Evolutionary conservation across 2,888 invertebrate species (phyloP), one percentile per base, ranked within the genome.

Genomic region (Steinernema hermaphroditum): DNA sequence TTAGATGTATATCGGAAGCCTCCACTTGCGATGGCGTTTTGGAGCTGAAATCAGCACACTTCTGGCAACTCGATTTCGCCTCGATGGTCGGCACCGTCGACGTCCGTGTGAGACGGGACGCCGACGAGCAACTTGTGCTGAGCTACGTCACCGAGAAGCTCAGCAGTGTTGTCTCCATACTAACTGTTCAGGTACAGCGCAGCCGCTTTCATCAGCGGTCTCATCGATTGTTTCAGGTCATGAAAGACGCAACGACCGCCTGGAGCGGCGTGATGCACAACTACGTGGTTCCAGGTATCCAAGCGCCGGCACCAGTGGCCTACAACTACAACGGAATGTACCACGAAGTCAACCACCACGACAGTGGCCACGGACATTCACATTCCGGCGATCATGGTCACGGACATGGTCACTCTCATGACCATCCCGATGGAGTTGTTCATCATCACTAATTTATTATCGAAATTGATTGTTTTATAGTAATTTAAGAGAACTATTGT

Each of bases 61-160:
- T 91, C 83, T 91, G 91, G 91, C 90, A 90, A 6, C 86, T 91
- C 32, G 90, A 90, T 49, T 91, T 91, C 83, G 90, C 90, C 49
- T 89, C 88, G 79, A 86, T 91, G 86, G 90, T 90, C 85, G 81
- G 80, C 29, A 89, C 89, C 1, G 88, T 91, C 0, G 90, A 90
- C 80, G 91, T 91, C 1, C 86, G 91, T 27, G 89, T 91, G 2
- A 86, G 90, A 41, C 85, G 90, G 41, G 91, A 91, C 84, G 91
- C 91, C 2, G 89, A 91, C 83, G 91, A 91, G 82, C 90, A 90
- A 85, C 83, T 90, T 79, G 91, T 91, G 6, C 86, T 91, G 69
- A 89, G 90, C 6, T 90, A 89, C 79, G 90, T 91, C 19, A 89
- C 89, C 79, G 89, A 89, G 80, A 89, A 90, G 70, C 87, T 91